A percentile compares a stretch with the other conserved stretches of the same genome.
phyloP scores from a whole-genome alignment of 1,140 invertebrate species.

The Pogonus chalceus region DNA sequence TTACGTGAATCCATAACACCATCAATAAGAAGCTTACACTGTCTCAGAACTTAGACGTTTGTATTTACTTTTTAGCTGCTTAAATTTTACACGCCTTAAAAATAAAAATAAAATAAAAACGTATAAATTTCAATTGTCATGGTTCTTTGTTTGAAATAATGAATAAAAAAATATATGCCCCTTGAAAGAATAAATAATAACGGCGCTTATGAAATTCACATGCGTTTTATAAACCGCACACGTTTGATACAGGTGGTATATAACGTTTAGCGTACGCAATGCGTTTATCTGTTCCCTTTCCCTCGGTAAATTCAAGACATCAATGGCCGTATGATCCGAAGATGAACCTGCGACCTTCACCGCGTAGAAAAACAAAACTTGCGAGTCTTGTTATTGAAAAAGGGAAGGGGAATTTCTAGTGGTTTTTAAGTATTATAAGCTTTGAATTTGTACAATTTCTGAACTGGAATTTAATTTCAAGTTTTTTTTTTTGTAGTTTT shows the following conservation, averaged over 20 bases:
- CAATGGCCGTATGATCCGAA: background rate
- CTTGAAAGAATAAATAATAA: background rate
- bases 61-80: too few relatives aligned
- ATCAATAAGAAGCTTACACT: too few relatives aligned
- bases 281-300: too few relatives aligned
- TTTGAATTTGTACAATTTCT: background rate
- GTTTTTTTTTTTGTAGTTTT: too few relatives aligned
- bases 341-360: constrained; percentile 3
- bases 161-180: background rate
- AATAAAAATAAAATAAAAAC: background rate
- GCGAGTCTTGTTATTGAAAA: background rate
- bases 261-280: too few relatives aligned
- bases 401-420: background rate
- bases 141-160: background rate
- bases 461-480: background rate
- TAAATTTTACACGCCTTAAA: background rate
- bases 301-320: too few relatives aligned
- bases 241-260: background rate
- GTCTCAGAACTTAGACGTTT: too few relatives aligned
- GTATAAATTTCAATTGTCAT: background rate
- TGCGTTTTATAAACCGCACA: background rate
- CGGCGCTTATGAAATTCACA: background rate
- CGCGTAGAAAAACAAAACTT: background rate
- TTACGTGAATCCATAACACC: too few relatives aligned
- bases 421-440: background rate